These are phyloP conservation scores for Etia nguti DNA, from an alignment of 2,113 vertebrate species.

Conservation along the genomic window DNA sequence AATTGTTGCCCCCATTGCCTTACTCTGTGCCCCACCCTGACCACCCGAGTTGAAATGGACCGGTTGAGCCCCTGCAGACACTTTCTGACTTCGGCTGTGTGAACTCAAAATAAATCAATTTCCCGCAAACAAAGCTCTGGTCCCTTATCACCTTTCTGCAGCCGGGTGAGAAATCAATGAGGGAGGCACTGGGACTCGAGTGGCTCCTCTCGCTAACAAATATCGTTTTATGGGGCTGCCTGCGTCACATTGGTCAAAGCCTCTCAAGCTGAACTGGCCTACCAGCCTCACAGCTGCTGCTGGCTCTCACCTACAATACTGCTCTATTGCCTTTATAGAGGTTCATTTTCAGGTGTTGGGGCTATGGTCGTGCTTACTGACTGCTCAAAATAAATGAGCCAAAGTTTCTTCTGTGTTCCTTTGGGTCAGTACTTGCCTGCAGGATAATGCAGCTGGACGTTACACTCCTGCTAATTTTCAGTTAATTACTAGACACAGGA, in stretches of 20 bases:
- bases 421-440: not conserved
- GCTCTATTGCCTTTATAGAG: conserved; percentile 20
- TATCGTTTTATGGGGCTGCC: conserved; percentile 27
- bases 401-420: not conserved
- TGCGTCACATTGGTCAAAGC: conserved; percentile 1
- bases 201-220: conserved; percentile 13
- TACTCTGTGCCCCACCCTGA: not conserved
- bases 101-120: conserved; percentile 57
- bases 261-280: not conserved
- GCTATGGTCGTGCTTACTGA: not conserved
- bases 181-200: conserved; percentile 4
- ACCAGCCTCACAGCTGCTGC: not conserved
- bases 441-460: not conserved
- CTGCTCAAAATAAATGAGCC: conserved; percentile 31
- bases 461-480: not conserved
- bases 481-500: not conserved
- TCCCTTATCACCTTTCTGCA: conserved; percentile 58
- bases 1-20: not conserved
- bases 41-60: not conserved
- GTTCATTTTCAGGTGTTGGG: conserved; percentile 37
- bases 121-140: conserved; percentile 45
- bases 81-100: conserved; percentile 2
- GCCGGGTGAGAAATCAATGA: conserved; percentile 44
- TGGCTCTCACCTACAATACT: not conserved
- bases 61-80: not conserved